A percentile compares a stretch with the other conserved stretches of the same genome.
phyloP scores from a whole-genome alignment of 2,113 vertebrate species.

The Myiozetetes cayanensis region DNA sequence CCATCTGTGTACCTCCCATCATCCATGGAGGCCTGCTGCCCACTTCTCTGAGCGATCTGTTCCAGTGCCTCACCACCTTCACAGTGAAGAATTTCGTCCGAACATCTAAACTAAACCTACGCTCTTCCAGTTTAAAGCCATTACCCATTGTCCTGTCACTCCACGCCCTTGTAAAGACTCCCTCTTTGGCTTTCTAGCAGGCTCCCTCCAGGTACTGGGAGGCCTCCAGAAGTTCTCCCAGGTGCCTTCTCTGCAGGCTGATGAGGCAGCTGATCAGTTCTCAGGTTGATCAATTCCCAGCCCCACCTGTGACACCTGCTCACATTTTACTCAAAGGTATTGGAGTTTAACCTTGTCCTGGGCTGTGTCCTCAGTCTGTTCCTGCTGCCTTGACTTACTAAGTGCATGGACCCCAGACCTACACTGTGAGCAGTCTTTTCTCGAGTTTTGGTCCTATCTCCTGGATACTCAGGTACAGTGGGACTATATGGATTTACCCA shows the following conservation, averaged over 20 bases:
- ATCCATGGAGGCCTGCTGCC: not conserved
- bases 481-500: not conserved
- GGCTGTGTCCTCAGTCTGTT: fast-evolving
- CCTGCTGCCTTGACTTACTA: not conserved
- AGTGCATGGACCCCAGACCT: fast-evolving
- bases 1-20: not conserved
- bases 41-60: not conserved
- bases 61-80: not conserved
- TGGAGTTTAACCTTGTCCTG: fast-evolving
- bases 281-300: not conserved
- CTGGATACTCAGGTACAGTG: not conserved
- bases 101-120: no score
- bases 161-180: not conserved
- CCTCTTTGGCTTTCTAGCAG: not conserved
- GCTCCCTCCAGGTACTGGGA: not conserved
- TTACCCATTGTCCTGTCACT: fast-evolving
- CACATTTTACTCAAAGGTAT: not conserved
- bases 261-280: not conserved
- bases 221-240: not conserved
- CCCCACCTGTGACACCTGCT: not conserved
- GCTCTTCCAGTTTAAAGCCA: not conserved
- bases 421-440: not conserved
- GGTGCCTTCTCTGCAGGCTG: not conserved
- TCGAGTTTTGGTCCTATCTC: fast-evolving
- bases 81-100: not conserved